phyloP scores from a whole-genome alignment of 1,140 invertebrate genomes.

The Holcopasites calliopsidis region DNA sequence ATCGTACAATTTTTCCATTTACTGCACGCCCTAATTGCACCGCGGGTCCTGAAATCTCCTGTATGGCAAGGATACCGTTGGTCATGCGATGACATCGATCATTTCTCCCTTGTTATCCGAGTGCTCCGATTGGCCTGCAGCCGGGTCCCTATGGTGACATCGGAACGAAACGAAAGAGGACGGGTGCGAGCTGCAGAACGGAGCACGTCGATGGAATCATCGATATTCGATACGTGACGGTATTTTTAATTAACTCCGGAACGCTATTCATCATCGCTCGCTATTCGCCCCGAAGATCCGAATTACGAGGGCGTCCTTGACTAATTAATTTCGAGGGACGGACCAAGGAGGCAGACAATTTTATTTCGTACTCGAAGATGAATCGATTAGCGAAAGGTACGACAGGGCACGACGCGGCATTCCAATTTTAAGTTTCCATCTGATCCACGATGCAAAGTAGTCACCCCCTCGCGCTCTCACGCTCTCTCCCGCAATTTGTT shows the following conservation, averaged over 20 bases:
- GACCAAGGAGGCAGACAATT: conserved; percentile 29
- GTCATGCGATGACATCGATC: conserved; percentile 52
- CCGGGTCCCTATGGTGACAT: conserved; percentile 33
- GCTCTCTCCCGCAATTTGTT: not conserved
- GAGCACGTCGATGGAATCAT: conserved; percentile 36
- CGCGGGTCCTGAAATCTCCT: not conserved
- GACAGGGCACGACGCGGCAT: not conserved
- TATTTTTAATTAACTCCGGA: conserved; percentile 66
- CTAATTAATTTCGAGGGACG: conserved; percentile 47
- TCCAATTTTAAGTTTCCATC: conserved; percentile 25
- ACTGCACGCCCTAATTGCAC: no score
- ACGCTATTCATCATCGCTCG: conserved; percentile 55
- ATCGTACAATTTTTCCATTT: no score
- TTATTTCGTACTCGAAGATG: conserved; percentile 30
- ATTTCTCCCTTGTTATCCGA: conserved; percentile 51
- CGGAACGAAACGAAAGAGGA: conserved; percentile 12
- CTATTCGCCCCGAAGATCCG: conserved; percentile 7
- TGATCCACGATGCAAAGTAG: conserved; percentile 32
- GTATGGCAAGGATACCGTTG: conserved; percentile 18
- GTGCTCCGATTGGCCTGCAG: not conserved
- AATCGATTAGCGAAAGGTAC: conserved; percentile 17
- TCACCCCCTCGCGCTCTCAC: not conserved
- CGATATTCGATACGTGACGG: conserved; percentile 67
- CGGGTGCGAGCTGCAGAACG: not conserved
- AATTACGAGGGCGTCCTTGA: conserved; percentile 50